Evolutionary conservation across 2,113 vertebrate species (phyloP), one percentile per base, ranked within the genome.

Genomic region (Chinchilla lanigera): DNA sequence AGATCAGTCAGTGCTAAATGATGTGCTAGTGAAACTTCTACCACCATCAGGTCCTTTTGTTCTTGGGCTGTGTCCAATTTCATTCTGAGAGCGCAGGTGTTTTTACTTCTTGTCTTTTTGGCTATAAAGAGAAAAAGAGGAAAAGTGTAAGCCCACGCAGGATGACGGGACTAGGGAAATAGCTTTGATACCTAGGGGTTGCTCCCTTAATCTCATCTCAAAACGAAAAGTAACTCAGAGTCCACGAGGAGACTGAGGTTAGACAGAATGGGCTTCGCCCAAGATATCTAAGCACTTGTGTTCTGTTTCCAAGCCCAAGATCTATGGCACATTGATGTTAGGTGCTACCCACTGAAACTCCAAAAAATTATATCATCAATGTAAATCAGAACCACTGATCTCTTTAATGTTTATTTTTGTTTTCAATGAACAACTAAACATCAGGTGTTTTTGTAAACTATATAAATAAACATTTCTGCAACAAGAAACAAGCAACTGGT

Each of bases 41-140:
- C 22, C 1, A 50, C 71, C 2, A 38, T 7, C 13, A 28, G 52
- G 38, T 85, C 85, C 92, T 96, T 94, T 77, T 67, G 1, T 89
- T 47, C 0, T 0, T 44, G 78, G 80, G 10, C 96, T 92, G 2
- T 67, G 38, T 95, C 97, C 28, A 92, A 83, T 97, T 97, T 75
- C 96, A 80, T 80, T 52, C 78, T 95, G 87, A 82, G 95, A 97
- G 60, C 78, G 0, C 0, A 52, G 22, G 96, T 0, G 73, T 75
- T 22, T 83, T 63, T 95, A 98, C 97, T 14, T 98, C 81, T 35
- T 98, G 44, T 97, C 67, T 93, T 6, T 98, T 0, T 69, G 86
- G 35, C 98, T 98, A 81, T 97, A 89, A 80, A 61, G 35, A 94
- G 87, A 86, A 96, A 56, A 52, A 94, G 7, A 60, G 92, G 63